Percentiles rank a stretch among this genome's conserved stretches.
Evolutionary conservation across 1,140 invertebrate species (phyloP).

Genomic region (Bombus haemorrhoidalis): DNA sequence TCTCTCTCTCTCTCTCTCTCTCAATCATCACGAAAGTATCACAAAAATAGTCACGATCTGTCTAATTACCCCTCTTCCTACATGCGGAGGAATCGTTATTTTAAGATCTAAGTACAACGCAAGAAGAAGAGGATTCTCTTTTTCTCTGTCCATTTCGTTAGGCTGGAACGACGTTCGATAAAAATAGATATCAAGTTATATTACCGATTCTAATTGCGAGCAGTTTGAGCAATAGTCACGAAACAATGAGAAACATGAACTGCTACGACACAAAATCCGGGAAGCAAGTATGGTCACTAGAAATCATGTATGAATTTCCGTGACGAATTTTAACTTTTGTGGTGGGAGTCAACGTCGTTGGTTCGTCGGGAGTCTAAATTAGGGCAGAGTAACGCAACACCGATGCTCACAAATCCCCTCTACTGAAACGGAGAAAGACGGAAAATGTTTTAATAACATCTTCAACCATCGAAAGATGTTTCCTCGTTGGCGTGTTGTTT

Average conservation of each 20-base stretch:
- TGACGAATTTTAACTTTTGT: constrained; percentile 65
- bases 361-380: constrained; percentile 81
- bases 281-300: constrained; percentile 12
- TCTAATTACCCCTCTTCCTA: neutral
- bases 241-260: neutral
- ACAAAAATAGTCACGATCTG: neutral
- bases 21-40: neutral
- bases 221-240: neutral
- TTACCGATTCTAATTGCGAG: neutral
- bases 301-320: constrained; percentile 72
- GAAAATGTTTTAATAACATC: constrained; percentile 56
- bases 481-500: constrained; percentile 21
- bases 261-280: neutral
- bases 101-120: neutral
- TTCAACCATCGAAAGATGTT: constrained; percentile 28
- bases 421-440: constrained; percentile 48
- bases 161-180: neutral
- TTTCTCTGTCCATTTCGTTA: neutral
- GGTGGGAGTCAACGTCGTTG: constrained; percentile 65
- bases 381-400: constrained; percentile 83
- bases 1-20: neutral
- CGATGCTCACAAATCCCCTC: constrained; percentile 68
- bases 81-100: too few species aligned
- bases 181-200: neutral
- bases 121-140: too few species aligned